phyloP scores from a whole-genome alignment of 53 echinoderm and acorn worm species.

The Mesocentrotus franciscanus region DNA sequence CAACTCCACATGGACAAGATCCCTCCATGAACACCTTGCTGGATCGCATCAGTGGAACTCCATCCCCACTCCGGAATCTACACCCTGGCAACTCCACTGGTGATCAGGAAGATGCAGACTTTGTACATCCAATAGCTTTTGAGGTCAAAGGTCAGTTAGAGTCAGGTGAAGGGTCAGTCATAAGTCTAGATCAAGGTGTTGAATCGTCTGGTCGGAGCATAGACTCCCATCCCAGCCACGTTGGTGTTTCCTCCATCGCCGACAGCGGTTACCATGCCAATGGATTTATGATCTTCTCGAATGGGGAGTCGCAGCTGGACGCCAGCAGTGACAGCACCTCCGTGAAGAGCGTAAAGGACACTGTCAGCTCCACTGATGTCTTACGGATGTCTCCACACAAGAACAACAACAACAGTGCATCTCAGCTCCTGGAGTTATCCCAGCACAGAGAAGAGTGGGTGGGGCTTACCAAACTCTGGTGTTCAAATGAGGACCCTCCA shows the following conservation, averaged over 20 bases:
- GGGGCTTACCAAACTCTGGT: not conserved
- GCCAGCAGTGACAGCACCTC: slow-evolving; percentile 21
- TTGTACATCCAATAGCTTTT: not conserved
- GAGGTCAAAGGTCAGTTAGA: slow-evolving; percentile 44
- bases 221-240: slow-evolving; percentile 19
- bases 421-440: slow-evolving; percentile 19
- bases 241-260: slow-evolving; percentile 50
- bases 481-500: not conserved
- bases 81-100: not conserved
- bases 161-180: slow-evolving; percentile 30
- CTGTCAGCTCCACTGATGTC: not conserved
- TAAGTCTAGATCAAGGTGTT: not conserved
- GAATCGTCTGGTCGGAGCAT: slow-evolving; percentile 7
- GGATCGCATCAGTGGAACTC: not conserved
- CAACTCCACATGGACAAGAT: not conserved
- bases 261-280: slow-evolving; percentile 74
- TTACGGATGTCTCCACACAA: slow-evolving; percentile 6
- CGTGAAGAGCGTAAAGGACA: not conserved
- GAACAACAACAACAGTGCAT: slow-evolving; percentile 54
- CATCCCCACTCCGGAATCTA: slow-evolving; percentile 35
- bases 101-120: not conserved
- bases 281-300: not conserved
- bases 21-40: not conserved
- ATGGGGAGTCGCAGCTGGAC: slow-evolving; percentile 20
- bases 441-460: not conserved